phyloP scores from a whole-genome alignment of 2,888 invertebrate species.

The Andrena trimmerana region DNA sequence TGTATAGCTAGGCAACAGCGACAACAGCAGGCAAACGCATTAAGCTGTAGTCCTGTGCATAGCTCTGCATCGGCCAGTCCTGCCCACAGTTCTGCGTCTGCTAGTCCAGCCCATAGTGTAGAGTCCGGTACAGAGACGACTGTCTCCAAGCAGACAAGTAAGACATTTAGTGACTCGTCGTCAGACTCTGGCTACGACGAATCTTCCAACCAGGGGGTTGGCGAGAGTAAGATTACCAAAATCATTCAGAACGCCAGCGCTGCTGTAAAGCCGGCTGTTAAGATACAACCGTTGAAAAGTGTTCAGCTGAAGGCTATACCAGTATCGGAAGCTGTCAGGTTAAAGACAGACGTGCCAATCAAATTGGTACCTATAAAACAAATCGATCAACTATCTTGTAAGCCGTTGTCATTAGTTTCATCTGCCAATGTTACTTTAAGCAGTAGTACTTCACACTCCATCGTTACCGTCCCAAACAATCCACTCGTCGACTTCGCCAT shows the following conservation, averaged over 20 bases:
- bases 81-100: conserved; percentile 81
- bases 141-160: conserved; percentile 79
- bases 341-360: conserved; percentile 76
- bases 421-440: conserved; percentile 75
- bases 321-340: conserved; percentile 78
- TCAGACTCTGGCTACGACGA: conserved; percentile 92
- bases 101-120: conserved; percentile 82
- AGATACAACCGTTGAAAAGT: conserved; percentile 74
- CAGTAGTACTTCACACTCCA: conserved; percentile 74
- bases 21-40: conserved; percentile 65
- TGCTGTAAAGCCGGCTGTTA: conserved; percentile 63
- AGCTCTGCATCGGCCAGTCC: conserved; percentile 82
- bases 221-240: conserved; percentile 80
- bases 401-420: conserved; percentile 77
- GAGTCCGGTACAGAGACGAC: conserved; percentile 78
- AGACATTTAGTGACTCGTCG: conserved; percentile 88
- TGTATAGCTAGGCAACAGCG: conserved; percentile 81
- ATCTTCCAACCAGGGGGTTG: conserved; percentile 87
- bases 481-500: conserved; percentile 82
- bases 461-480: conserved; percentile 75
- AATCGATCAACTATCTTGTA: conserved; percentile 80
- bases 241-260: conserved; percentile 68
- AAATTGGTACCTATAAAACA: conserved; percentile 77
- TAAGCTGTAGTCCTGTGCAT: conserved; percentile 78
- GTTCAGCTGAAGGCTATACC: conserved; percentile 75